A percentile compares a stretch with the other conserved stretches of the same genome.
phyloP scores from a whole-genome alignment of 2,888 invertebrate species.

The Agriopis marginaria region DNA sequence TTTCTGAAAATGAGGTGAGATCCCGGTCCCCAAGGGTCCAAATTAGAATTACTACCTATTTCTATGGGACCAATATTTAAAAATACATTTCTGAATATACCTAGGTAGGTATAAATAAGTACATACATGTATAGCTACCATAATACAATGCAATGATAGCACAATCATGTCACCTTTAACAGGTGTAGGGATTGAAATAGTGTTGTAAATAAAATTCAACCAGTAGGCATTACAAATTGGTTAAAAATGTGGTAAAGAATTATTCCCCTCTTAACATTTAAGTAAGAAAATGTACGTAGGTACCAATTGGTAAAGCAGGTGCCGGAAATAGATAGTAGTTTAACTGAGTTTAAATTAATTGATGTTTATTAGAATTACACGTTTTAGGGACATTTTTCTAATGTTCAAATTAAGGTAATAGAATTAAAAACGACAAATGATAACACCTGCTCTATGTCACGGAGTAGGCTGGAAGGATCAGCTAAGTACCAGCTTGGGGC shows the following conservation, averaged over 20 bases:
- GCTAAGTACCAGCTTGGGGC: too few relatives aligned
- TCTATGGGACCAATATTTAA: too few relatives aligned
- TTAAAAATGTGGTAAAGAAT: neutral
- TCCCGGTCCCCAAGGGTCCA: too few relatives aligned
- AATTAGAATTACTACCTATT: too few relatives aligned
- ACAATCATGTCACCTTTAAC: conserved; percentile 13
- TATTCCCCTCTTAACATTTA: neutral
- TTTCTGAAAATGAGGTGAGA: too few relatives aligned
- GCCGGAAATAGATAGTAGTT: conserved; percentile 20
- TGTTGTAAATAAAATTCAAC: conserved; percentile 9
- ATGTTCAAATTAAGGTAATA: conserved; percentile 29
- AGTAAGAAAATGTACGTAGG: neutral
- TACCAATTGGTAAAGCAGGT: conserved; percentile 14
- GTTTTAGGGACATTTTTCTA: conserved; percentile 26
- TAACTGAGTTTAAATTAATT: conserved; percentile 24
- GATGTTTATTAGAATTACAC: conserved; percentile 18
- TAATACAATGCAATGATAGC: neutral
- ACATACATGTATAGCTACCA: neutral
- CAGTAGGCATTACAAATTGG: conserved; percentile 4
- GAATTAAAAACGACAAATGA: conserved; percentile 11
- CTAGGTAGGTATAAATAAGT: too few relatives aligned
- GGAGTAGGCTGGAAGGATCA: neutral
- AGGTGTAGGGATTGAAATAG: conserved; percentile 26
- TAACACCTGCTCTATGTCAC: conserved; percentile 9
- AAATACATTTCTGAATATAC: too few relatives aligned